Evolutionary conservation across 2,797 vertebrate species (phyloP).

Genomic region (Syndactyla subalaris): DNA sequence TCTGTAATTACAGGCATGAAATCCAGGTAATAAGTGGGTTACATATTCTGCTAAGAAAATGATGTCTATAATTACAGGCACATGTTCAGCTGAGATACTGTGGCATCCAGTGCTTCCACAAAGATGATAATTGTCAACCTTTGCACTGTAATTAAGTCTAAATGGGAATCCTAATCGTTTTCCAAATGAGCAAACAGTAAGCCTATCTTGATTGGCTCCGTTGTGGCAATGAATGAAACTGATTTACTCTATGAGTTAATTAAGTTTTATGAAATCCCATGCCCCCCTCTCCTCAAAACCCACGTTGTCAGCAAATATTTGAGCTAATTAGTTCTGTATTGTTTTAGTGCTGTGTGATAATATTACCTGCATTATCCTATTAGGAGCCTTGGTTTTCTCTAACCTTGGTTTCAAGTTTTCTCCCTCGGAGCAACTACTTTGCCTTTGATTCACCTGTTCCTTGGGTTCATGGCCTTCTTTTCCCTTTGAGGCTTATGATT

Average conservation of each 20-base stretch:
- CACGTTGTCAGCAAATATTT: conserved; percentile 64
- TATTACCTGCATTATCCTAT: conserved; percentile 42
- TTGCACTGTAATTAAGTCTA: conserved; percentile 81
- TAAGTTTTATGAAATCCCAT: conserved; percentile 68
- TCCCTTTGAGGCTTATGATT: conserved; percentile 37
- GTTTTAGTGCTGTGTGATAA: conserved; percentile 42
- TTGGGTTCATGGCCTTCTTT: neutral
- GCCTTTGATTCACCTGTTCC: conserved; percentile 45
- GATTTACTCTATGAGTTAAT: conserved; percentile 77
- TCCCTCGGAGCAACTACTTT: neutral
- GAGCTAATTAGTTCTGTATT: conserved; percentile 70
- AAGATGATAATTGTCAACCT: conserved; percentile 78
- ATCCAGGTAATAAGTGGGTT: conserved; percentile 73
- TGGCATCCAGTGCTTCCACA: conserved; percentile 64
- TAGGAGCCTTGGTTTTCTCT: neutral
- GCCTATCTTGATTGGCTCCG: conserved; percentile 65
- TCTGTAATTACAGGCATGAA: conserved; percentile 75
- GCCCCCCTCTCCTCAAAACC: conserved; percentile 21
- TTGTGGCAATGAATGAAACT: conserved; percentile 67
- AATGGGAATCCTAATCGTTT: conserved; percentile 76
- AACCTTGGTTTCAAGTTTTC: neutral
- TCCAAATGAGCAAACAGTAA: conserved; percentile 77
- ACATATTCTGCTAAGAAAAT: conserved; percentile 75
- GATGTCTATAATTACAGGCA: conserved; percentile 76
- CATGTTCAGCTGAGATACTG: conserved; percentile 71